Base-by-base conservation (phyloP, 2,113 vertebrate species). In the Campylomormyrus numenius region DNA sequence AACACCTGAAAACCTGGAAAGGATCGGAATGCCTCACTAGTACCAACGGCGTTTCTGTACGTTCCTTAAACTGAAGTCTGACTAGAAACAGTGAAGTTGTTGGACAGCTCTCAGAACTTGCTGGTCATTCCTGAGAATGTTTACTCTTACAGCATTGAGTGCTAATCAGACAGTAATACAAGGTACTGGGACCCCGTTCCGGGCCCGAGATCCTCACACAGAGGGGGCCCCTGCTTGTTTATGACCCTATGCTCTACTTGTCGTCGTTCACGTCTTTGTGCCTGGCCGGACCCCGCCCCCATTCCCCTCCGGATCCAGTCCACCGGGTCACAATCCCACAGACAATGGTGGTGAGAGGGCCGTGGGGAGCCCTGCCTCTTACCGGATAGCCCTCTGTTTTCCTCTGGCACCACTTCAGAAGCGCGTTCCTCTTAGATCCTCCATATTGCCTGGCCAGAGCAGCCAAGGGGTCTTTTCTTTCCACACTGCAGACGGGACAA, bases 391-490 rank as follows among this genome's bases (percentile, higher is more conserved):
- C 97, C 92, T 99, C 96, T 89, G 98, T 99, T 95, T 98, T 99
- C 96, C 97, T 99, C 95, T 99, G 98, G 94, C 98, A 99, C 98
- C 98, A 99, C 93, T 98, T 99, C 94, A 99, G 94, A 90, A 99
- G 94, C 92, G 98, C 98, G 9, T 99, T 99, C 93, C 98, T 97
- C 94, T 99, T 99, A 6, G 98, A 99, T 92, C 98, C 98, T 0
- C 98, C 98, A 0, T 99, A 99, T 91, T 99, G 97, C 93, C 97
- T 95, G 90, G 98, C 98, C 94, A 99, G 94, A 39, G 98, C 97
- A 89, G 97, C 97, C 95, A 99, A 95, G 0, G 98, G 98, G 94
- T 99, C 98, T 92, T 97, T 99, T 93, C 98, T 97, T 96, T 99
- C 98, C 97, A 98, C 97, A 91, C 98, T 99, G 94, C 92, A 94